These are phyloP conservation scores for Sebastiscus albofasciatus DNA, from an alignment of 2,797 vertebrate species.

Conservation along the genomic window DNA sequence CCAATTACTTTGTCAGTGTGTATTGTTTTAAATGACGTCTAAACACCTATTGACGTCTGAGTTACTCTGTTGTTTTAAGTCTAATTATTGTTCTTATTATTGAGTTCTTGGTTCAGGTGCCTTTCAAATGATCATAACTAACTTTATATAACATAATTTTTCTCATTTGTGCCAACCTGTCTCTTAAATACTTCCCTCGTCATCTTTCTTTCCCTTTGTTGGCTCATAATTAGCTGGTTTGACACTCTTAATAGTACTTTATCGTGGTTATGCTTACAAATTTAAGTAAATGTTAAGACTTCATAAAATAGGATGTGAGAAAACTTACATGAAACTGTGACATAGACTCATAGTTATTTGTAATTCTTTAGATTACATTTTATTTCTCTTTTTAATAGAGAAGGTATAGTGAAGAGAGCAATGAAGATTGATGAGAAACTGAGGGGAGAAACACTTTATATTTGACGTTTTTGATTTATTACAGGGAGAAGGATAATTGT, in stretches of 20 bases:
- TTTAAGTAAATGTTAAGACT: neutral
- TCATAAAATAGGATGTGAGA: neutral
- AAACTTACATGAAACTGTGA: neutral
- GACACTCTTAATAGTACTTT: no score
- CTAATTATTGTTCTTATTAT: neutral
- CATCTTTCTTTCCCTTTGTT: neutral
- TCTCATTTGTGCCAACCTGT: no score
- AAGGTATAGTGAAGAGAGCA: neutral
- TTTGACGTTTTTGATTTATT: neutral
- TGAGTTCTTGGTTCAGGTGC: neutral
- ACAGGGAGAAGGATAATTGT: neutral
- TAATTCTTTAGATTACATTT: neutral
- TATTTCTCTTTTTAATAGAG: neutral
- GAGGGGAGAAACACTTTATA: neutral
- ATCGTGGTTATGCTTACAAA: neutral
- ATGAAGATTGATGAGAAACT: neutral
- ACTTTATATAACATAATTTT: no score
- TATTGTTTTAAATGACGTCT: neutral
- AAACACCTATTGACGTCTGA: neutral
- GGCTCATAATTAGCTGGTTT: no score
- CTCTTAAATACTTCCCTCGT: no score
- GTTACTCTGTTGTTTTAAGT: neutral
- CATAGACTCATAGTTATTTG: neutral
- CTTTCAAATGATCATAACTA: neutral
- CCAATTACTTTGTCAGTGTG: neutral